A percentile compares a stretch with the other conserved stretches of the same genome.
phyloP scores from a whole-genome alignment of 2,113 vertebrate species.

The Sapajus apella region DNA sequence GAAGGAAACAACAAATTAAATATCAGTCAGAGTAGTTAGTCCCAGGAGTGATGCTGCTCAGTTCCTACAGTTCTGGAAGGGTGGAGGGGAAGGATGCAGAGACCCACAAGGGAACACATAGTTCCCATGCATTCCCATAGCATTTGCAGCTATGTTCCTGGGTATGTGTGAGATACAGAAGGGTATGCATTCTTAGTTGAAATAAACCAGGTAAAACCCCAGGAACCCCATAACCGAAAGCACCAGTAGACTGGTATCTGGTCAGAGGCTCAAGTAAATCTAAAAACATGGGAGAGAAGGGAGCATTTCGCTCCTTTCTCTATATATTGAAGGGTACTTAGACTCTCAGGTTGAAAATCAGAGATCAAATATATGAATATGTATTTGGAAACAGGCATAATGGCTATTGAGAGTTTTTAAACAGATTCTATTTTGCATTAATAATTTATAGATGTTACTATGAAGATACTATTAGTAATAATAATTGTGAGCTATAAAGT shows the following conservation, averaged over 20 bases:
- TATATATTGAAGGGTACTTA: neutral
- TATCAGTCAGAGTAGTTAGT: neutral
- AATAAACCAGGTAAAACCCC: neutral
- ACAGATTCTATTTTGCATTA: neutral
- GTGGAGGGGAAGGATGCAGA: no score
- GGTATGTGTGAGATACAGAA: fast-evolving
- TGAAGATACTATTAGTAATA: neutral
- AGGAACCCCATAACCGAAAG: neutral
- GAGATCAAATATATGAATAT: neutral
- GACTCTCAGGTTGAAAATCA: neutral
- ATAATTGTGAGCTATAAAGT: neutral
- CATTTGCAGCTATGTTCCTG: neutral
- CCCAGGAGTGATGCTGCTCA: neutral
- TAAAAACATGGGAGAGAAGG: neutral
- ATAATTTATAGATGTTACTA: neutral
- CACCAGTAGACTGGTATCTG: neutral
- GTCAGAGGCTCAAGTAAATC: neutral
- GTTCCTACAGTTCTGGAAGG: neutral
- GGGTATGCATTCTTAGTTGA: neutral
- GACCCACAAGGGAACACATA: neutral
- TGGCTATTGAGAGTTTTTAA: neutral
- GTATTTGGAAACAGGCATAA: neutral
- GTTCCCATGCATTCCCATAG: neutral
- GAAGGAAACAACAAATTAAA: neutral
- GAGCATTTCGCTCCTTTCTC: neutral